Evolutionary conservation across 64 coral and sea anemone species (phyloP).

Genomic region (Trachythela sp.): DNA sequence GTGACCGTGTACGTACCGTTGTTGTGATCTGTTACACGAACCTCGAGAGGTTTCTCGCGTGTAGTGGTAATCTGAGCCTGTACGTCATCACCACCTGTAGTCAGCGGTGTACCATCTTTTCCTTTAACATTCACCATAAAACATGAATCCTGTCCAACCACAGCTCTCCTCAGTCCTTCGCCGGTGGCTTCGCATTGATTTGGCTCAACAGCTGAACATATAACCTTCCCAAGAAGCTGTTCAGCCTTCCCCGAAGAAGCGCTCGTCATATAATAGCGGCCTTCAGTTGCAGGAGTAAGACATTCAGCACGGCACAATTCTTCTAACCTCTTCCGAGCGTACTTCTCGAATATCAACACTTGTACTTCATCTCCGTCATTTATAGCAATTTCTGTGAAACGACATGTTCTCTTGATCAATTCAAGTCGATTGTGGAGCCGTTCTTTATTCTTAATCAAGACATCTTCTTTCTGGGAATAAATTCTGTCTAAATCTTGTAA

Average conservation of each 20-base stretch:
- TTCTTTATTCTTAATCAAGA: neutral
- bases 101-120: conserved; percentile 55
- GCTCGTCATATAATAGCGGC: neutral
- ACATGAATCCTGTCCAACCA: conserved; percentile 50
- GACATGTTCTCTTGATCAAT: conserved; percentile 6
- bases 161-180: conserved; percentile 67
- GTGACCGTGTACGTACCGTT: conserved; percentile 66
- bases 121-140: conserved; percentile 62
- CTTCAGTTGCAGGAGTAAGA: neutral
- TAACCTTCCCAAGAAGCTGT: neutral
- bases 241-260: neutral
- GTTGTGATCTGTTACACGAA: conserved; percentile 54
- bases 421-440: neutral
- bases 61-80: conserved; percentile 57
- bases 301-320: neutral
- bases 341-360: neutral
- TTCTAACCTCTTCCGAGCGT: neutral
- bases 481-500: neutral
- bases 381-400: neutral
- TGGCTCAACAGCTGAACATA: neutral
- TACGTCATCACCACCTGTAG: conserved; percentile 58
- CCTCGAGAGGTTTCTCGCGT: neutral
- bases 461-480: neutral
- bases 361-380: neutral
- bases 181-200: conserved; percentile 42